Conservation (phyloP, 2,113 vertebrate species). For the Microcebus murinus region DNA sequence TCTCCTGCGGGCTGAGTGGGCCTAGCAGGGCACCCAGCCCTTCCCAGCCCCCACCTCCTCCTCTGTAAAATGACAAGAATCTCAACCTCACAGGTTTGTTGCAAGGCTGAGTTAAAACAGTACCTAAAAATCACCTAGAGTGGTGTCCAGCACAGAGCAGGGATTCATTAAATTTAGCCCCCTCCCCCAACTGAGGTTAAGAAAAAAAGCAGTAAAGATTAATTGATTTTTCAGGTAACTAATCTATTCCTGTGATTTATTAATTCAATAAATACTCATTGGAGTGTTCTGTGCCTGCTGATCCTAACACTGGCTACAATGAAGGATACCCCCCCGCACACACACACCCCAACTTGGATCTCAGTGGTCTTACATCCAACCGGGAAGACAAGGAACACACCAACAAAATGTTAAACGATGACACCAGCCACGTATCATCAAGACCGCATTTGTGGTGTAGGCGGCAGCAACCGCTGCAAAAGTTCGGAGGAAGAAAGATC, state of each 20-base stretch:
- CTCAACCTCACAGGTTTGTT: background rate
- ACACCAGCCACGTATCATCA: background rate
- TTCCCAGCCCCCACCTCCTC: background rate
- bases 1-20: slow-evolving; percentile 20
- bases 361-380: background rate
- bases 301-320: background rate
- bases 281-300: background rate
- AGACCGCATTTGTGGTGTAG: background rate
- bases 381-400: background rate
- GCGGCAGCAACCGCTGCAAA: slow-evolving; percentile 14
- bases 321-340: background rate
- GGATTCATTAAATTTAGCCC: slow-evolving; percentile 10
- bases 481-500: background rate
- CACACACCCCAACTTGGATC: background rate
- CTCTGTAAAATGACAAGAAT: background rate
- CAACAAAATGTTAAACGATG: background rate
- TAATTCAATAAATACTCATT: background rate
- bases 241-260: slow-evolving; percentile 27
- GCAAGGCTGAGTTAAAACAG: background rate
- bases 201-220: background rate
- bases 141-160: background rate
- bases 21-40: background rate
- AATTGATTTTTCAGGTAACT: slow-evolving; percentile 27
- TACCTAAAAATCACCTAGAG: background rate
- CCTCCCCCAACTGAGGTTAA: background rate